A percentile compares a stretch with the other conserved stretches of the same genome.
Conservation (phyloP, 2,113 vertebrate species). For the Chloropsis cyanopogon region DNA sequence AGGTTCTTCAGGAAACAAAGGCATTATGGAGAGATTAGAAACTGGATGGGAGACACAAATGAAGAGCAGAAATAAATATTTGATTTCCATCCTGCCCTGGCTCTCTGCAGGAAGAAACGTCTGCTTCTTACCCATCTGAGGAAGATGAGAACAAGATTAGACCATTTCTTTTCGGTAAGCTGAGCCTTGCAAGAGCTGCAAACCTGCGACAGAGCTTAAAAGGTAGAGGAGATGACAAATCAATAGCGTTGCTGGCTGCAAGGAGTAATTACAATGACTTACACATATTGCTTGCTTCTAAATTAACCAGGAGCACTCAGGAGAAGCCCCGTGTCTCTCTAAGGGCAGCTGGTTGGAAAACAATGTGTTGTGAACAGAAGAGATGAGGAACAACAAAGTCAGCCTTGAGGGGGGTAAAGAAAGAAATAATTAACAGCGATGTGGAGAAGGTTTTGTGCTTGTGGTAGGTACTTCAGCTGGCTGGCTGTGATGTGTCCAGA, state of each 20-base stretch:
- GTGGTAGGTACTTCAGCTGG: not conserved
- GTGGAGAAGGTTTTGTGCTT: not conserved
- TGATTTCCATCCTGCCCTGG: conserved; percentile 36
- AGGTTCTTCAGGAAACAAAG: not conserved
- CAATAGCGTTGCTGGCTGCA: not conserved
- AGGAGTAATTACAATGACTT: conserved; percentile 22
- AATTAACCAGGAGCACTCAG: conserved; percentile 20
- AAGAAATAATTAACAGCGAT: not conserved
- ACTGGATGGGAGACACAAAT: not conserved
- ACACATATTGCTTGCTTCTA: not conserved
- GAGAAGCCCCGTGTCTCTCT: not conserved
- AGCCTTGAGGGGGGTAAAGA: not conserved
- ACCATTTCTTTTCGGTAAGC: not conserved
- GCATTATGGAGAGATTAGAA: not conserved
- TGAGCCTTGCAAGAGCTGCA: not conserved
- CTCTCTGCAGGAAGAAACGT: not conserved
- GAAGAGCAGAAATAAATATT: conserved; percentile 50
- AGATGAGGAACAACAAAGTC: not conserved
- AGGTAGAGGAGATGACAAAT: conserved; percentile 3
- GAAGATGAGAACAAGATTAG: not conserved
- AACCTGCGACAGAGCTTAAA: not conserved
- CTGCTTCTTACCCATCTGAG: not conserved
- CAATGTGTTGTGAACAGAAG: accelerated
- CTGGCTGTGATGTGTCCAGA: not conserved
- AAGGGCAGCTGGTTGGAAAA: not conserved